Percentiles rank a stretch among this genome's conserved stretches.
These are phyloP conservation scores for Anguilla anguilla DNA, from an alignment of 2,797 vertebrate species.

Conservation along the genomic window DNA sequence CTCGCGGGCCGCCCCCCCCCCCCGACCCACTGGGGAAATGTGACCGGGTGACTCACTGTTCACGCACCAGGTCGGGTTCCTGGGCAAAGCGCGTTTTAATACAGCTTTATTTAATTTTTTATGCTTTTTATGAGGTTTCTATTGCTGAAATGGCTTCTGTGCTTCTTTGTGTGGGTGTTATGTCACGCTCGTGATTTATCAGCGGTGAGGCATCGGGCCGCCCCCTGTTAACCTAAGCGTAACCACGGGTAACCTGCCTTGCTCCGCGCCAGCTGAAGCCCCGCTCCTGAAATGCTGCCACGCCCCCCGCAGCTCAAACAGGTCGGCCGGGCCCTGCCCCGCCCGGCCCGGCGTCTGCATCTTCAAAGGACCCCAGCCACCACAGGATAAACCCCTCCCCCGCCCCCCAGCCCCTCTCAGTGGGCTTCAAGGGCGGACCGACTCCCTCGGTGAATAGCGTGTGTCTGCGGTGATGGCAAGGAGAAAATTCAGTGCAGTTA, in stretches of 20 bases:
- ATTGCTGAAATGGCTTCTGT: too few relatives aligned
- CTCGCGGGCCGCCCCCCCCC: too few relatives aligned
- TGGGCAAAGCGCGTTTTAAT: too few relatives aligned
- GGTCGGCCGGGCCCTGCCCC: slow-evolving; percentile 41
- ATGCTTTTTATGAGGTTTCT: too few relatives aligned
- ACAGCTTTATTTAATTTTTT: too few relatives aligned
- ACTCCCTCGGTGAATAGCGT: not conserved
- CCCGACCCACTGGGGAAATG: not conserved
- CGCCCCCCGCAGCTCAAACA: slow-evolving; percentile 44
- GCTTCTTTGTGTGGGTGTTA: not conserved
- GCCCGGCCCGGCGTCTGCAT: slow-evolving; percentile 57
- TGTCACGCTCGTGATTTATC: not conserved
- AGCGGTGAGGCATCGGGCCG: too few relatives aligned
- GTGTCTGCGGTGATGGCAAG: not conserved
- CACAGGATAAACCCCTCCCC: slow-evolving; percentile 42
- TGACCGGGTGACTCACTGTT: too few relatives aligned
- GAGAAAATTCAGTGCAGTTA: not conserved
- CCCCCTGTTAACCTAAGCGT: too few relatives aligned
- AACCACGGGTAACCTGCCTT: too few relatives aligned
- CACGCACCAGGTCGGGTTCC: too few relatives aligned
- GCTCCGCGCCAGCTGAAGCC: slow-evolving; percentile 27
- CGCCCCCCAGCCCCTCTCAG: slow-evolving; percentile 38
- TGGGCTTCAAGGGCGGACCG: slow-evolving; percentile 31
- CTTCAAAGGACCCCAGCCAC: slow-evolving; percentile 64
- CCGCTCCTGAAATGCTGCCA: slow-evolving; percentile 44